Conservation (phyloP, 2,113 vertebrate species). For the Phrynosoma blainvillii region DNA sequence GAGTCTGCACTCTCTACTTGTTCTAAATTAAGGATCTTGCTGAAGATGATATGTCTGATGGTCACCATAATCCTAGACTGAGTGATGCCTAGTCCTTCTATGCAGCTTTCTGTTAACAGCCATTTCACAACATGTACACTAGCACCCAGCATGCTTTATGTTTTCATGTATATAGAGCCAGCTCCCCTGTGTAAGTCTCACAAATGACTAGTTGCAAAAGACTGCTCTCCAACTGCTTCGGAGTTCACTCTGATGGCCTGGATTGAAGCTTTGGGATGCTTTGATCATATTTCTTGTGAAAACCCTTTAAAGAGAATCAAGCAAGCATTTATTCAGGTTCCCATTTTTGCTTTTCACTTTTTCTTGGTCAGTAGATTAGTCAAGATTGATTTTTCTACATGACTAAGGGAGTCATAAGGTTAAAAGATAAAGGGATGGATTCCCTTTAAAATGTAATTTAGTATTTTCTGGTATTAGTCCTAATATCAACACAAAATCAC, state of each 20-base stretch:
- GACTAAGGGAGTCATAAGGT: conserved; percentile 75
- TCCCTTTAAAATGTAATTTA: conserved; percentile 77
- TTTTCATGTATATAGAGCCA: background rate
- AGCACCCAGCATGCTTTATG: background rate
- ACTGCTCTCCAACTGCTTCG: conserved; percentile 7
- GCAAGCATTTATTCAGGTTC: conserved; percentile 54
- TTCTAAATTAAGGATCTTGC: background rate
- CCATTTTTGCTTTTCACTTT: conserved; percentile 60
- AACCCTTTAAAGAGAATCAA: conserved; percentile 62
- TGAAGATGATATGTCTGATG: background rate
- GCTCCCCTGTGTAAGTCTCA: background rate
- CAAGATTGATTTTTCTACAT: conserved; percentile 79
- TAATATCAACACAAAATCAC: conserved; percentile 67
- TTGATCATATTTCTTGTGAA: conserved; percentile 47
- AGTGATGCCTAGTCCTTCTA: background rate
- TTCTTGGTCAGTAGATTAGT: conserved; percentile 75
- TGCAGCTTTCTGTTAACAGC: background rate
- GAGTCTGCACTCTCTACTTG: background rate
- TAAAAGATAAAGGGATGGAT: conserved; percentile 78
- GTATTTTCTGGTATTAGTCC: conserved; percentile 66
- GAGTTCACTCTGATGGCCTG: conserved; percentile 15
- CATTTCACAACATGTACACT: background rate
- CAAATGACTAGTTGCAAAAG: background rate
- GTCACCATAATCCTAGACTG: background rate
- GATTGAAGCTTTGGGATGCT: conserved; percentile 35